These are phyloP conservation scores for Belgica antarctica DNA, from an alignment of 2,888 invertebrate species.

Conservation along the genomic window DNA sequence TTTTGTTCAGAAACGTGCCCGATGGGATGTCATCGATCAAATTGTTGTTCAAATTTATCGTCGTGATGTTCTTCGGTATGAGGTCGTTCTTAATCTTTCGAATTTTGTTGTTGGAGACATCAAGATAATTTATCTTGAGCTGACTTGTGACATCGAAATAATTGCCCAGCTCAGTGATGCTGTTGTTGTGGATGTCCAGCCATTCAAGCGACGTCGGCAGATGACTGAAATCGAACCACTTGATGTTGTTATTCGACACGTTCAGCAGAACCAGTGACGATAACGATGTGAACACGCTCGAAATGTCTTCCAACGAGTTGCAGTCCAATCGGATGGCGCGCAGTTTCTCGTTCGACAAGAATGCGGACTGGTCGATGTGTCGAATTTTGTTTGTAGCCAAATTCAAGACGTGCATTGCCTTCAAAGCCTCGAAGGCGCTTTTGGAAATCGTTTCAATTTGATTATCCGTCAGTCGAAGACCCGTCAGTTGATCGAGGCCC, in stretches of 20 bases:
- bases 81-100: slow-evolving; percentile 66
- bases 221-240: slow-evolving; percentile 78
- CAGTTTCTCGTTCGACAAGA: slow-evolving; percentile 69
- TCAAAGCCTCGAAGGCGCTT: slow-evolving; percentile 69
- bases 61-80: slow-evolving; percentile 71
- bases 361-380: slow-evolving; percentile 74
- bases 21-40: slow-evolving; percentile 67
- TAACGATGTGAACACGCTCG: slow-evolving; percentile 72
- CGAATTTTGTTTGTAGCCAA: slow-evolving; percentile 76
- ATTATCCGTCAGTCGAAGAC: slow-evolving; percentile 76
- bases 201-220: slow-evolving; percentile 73
- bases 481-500: slow-evolving; percentile 71
- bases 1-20: slow-evolving; percentile 69
- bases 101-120: slow-evolving; percentile 72
- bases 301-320: slow-evolving; percentile 74
- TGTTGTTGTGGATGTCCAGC: slow-evolving; percentile 78
- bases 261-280: slow-evolving; percentile 76
- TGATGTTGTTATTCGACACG: slow-evolving; percentile 73
- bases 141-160: slow-evolving; percentile 66
- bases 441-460: slow-evolving; percentile 72
- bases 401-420: slow-evolving; percentile 74
- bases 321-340: slow-evolving; percentile 75
- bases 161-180: slow-evolving; percentile 72
- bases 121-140: slow-evolving; percentile 71
- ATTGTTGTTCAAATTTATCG: slow-evolving; percentile 72